These are phyloP conservation scores for Mimumesa dahlbomi DNA, from an alignment of 2,888 invertebrate genomes.

Conservation along the genomic window DNA sequence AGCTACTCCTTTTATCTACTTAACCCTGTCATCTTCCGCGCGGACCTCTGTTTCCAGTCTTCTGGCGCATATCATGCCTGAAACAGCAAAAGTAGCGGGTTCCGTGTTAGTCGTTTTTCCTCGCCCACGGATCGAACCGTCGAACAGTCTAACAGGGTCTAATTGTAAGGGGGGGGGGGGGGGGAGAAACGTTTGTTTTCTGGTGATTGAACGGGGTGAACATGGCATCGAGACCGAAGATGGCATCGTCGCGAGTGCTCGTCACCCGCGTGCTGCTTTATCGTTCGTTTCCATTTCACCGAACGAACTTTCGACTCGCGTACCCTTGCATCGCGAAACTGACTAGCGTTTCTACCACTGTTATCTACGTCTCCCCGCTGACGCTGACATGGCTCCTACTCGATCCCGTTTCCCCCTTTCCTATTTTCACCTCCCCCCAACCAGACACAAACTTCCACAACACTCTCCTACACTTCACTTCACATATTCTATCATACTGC, in stretches of 20 bases:
- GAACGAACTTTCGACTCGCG: conserved; percentile 58
- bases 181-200: not conserved
- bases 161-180: not conserved
- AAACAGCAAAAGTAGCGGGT: conserved; percentile 34
- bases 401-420: too few relatives aligned
- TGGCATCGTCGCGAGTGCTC: conserved; percentile 6
- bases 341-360: conserved; percentile 21
- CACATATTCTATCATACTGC: too few relatives aligned
- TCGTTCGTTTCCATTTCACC: conserved; percentile 62
- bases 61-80: conserved; percentile 69
- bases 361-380: too few relatives aligned
- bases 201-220: conserved; percentile 35
- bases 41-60: conserved; percentile 66
- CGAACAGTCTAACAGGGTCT: not conserved
- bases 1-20: conserved; percentile 68
- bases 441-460: too few relatives aligned
- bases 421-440: too few relatives aligned
- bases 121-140: not conserved
- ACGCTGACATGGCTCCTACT: too few relatives aligned
- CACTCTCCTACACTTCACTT: too few relatives aligned
- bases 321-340: conserved; percentile 42
- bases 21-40: conserved; percentile 72
- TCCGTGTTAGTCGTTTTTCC: not conserved
- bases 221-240: conserved; percentile 27
- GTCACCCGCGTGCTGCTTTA: conserved; percentile 51